phyloP scores from a whole-genome alignment of 2,797 vertebrate genomes.

The Crax fasciolata region DNA sequence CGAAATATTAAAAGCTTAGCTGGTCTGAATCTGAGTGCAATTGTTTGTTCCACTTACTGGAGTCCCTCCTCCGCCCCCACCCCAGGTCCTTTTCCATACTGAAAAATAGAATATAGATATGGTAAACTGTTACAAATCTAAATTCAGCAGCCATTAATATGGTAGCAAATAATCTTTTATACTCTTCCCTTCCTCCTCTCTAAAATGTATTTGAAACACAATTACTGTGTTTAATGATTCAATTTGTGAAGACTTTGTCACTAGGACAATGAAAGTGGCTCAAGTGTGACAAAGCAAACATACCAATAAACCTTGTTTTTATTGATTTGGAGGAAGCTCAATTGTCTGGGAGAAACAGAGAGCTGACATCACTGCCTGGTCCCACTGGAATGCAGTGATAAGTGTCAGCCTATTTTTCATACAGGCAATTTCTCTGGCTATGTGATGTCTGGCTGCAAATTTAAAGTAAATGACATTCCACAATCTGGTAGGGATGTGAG shows the following conservation, averaged over 20 bases:
- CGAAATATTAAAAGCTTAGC: conserved; percentile 57
- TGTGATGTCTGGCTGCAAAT: conserved; percentile 78
- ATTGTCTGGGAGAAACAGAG: conserved; percentile 72
- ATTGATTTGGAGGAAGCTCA: conserved; percentile 81
- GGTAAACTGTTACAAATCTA: conserved; percentile 21
- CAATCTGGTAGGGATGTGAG: conserved; percentile 57
- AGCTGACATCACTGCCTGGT: conserved; percentile 69
- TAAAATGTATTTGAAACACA: conserved; percentile 62
- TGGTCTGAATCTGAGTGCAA: conserved; percentile 33
- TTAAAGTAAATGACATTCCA: conserved; percentile 79
- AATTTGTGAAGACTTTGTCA: conserved; percentile 57
- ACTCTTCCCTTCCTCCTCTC: conserved; percentile 18
- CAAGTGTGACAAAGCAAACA: conserved; percentile 61
- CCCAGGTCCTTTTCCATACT: background rate
- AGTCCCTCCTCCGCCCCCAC: background rate
- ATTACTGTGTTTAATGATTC: conserved; percentile 73
- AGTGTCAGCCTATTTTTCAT: conserved; percentile 75
- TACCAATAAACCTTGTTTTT: conserved; percentile 77
- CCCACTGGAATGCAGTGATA: conserved; percentile 69
- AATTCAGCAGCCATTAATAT: conserved; percentile 49
- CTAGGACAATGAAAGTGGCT: conserved; percentile 55
- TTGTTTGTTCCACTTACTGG: conserved; percentile 44
- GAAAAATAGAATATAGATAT: conserved; percentile 38
- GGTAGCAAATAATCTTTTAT: conserved; percentile 25
- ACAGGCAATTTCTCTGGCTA: conserved; percentile 68